A percentile compares a stretch with the other conserved stretches of the same genome.
These are phyloP conservation scores for Paraplagusia blochii DNA, from an alignment of 2,113 vertebrate species.

Conservation along the genomic window DNA sequence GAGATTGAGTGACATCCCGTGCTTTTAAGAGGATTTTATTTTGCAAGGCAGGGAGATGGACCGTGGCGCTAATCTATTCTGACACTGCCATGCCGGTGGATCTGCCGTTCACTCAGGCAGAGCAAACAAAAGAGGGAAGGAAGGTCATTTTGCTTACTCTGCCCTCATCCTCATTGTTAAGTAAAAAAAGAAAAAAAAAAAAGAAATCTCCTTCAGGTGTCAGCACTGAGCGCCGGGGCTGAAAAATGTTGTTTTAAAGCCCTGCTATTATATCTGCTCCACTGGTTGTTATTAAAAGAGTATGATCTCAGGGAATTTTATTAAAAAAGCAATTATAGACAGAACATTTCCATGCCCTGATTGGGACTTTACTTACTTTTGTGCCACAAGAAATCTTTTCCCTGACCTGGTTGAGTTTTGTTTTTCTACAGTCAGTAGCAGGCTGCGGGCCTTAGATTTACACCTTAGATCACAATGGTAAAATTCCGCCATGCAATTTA, in stretches of 20 bases:
- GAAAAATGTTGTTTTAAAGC: slow-evolving; percentile 8
- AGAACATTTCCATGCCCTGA: slow-evolving; percentile 19
- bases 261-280: no score
- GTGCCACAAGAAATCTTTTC: slow-evolving; percentile 59
- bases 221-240: slow-evolving; percentile 3
- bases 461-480: slow-evolving; percentile 46
- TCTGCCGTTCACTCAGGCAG: slow-evolving; percentile 61
- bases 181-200: slow-evolving; percentile 18
- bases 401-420: slow-evolving; percentile 40
- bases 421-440: slow-evolving; percentile 59
- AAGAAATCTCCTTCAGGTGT: slow-evolving; percentile 39
- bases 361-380: slow-evolving; percentile 60
- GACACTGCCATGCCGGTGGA: slow-evolving; percentile 66
- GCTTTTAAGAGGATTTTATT: slow-evolving; percentile 72
- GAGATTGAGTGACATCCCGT: slow-evolving; percentile 69
- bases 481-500: slow-evolving; percentile 45
- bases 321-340: no score
- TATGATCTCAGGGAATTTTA: no score
- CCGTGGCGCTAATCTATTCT: slow-evolving; percentile 69
- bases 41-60: slow-evolving; percentile 62
- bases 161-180: slow-evolving; percentile 51
- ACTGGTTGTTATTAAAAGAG: no score
- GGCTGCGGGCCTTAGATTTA: slow-evolving; percentile 54
- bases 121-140: slow-evolving; percentile 54
- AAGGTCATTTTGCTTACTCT: slow-evolving; percentile 45